phyloP scores from a whole-genome alignment of 2,888 invertebrate species.

The Standfussiana lucernea region DNA sequence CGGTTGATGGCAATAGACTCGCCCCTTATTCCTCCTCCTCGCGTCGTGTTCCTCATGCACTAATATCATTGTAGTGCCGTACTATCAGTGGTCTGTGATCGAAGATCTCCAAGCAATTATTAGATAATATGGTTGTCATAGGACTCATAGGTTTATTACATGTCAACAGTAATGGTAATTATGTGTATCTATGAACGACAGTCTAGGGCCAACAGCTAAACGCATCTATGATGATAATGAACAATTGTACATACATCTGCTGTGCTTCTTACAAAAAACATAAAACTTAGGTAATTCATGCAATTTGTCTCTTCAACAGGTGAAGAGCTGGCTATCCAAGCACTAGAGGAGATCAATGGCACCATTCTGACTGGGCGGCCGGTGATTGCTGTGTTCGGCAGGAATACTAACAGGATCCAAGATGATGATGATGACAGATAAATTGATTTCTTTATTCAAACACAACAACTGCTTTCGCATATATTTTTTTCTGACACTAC shows the following conservation, averaged over 20 bases:
- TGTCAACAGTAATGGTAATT: too few relatives aligned
- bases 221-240: background rate
- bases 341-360: constrained; percentile 89
- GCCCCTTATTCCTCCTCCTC: too few relatives aligned
- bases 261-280: background rate
- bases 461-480: background rate
- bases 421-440: constrained; percentile 61
- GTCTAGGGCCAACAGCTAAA: background rate
- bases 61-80: too few relatives aligned
- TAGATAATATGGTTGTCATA: too few relatives aligned
- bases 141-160: too few relatives aligned
- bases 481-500: background rate
- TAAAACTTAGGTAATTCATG: background rate
- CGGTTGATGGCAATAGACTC: too few relatives aligned
- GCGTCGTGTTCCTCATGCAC: too few relatives aligned
- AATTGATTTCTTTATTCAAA: constrained; percentile 12
- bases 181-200: background rate
- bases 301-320: constrained; percentile 73
- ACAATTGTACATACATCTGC: too few relatives aligned
- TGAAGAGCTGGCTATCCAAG: constrained; percentile 85
- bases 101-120: too few relatives aligned
- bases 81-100: too few relatives aligned
- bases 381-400: constrained; percentile 85
- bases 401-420: constrained; percentile 73
- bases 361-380: constrained; percentile 88